Conservation (phyloP, 2,797 vertebrate species). For the Epinephelus awoara region DNA sequence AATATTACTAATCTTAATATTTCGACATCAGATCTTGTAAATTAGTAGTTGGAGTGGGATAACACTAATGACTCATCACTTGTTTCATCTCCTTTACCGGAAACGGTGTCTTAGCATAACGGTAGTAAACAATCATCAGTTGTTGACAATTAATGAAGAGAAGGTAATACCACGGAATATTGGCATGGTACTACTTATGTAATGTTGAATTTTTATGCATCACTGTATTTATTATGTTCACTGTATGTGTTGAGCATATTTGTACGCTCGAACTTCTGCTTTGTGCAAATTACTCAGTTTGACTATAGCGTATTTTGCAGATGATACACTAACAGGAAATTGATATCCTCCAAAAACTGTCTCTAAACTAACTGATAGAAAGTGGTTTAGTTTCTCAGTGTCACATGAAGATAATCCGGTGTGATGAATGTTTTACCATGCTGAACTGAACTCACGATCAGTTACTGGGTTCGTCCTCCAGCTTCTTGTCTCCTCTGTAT, state of each 20-base stretch:
- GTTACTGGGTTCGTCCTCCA: conserved; percentile 37
- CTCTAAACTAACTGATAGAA: not conserved
- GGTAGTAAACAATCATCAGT: conserved; percentile 54
- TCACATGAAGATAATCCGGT: conserved; percentile 39
- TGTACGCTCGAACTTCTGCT: conserved; percentile 8
- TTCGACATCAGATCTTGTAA: conserved; percentile 24
- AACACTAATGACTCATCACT: conserved; percentile 29
- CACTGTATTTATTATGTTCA: conserved; percentile 56
- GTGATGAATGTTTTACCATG: conserved; percentile 39
- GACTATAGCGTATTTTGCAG: not conserved
- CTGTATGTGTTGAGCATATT: conserved; percentile 25
- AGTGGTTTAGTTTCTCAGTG: not conserved
- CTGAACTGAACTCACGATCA: conserved; percentile 41
- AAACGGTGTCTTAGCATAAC: conserved; percentile 15
- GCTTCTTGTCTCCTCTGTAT: conserved; percentile 61
- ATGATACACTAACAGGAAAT: conserved; percentile 17
- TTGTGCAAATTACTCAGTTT: conserved; percentile 14
- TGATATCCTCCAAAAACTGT: not conserved
- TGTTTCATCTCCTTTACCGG: conserved; percentile 20
- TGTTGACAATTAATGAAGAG: conserved; percentile 43
- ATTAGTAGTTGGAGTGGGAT: conserved; percentile 15
- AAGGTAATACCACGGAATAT: conserved; percentile 11
- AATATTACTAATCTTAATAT: conserved; percentile 52
- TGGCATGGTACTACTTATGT: conserved; percentile 35
- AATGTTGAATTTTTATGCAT: conserved; percentile 36